Evolutionary conservation across 2,797 vertebrate species (phyloP), one percentile per base, ranked within the genome.

Genomic region (Halcyon leucocephala): DNA sequence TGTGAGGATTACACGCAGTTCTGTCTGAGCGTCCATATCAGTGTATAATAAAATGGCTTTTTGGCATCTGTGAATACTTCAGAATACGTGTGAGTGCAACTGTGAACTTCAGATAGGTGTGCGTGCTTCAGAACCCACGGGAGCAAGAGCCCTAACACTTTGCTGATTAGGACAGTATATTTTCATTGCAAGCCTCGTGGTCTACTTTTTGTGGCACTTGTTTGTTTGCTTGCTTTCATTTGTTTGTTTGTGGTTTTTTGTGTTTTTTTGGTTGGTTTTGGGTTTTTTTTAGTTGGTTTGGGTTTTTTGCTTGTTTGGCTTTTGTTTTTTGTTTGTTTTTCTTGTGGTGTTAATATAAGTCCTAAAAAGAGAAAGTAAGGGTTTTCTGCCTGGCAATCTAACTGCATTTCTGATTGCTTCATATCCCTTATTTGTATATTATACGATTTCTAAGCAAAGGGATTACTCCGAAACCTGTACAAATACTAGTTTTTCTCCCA

Each of bases 201-300:
- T 76, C 12, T 3, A 9, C 8, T 42, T 22, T 18, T 33, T 66
- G 15, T 25, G 19, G 0, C 0, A 20, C 6, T 46, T 49, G 17
- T 49, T 26, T 49, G 13, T 25, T 14, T 49, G 24, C 6, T 49
- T 49, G 13, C 13, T 15, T 5, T 60, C 17, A 31, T 69, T 7
- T 35, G 10, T 21, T 33, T 5, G 52, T 25, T 35, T 65, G 42
- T 8, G 41, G 41, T 7, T 48, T 48, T 48, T 48, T 24, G 12
- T 11, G 3, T 46, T 46, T 9, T 22, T 46, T 10, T 46, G 37
- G 11, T 39, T 39, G 37, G 37, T 39, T 46, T 46, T 21, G 24
- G 6, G 24, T 24, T 12, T 24, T 14, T 24, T 48, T 48, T 48
- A 42, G 11, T 48, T 48, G 7, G 42, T 42, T 42, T 42, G 42